These are phyloP conservation scores for Oscheius sp. DNA, from an alignment of 2,888 invertebrate genomes.

Conservation along the genomic window DNA sequence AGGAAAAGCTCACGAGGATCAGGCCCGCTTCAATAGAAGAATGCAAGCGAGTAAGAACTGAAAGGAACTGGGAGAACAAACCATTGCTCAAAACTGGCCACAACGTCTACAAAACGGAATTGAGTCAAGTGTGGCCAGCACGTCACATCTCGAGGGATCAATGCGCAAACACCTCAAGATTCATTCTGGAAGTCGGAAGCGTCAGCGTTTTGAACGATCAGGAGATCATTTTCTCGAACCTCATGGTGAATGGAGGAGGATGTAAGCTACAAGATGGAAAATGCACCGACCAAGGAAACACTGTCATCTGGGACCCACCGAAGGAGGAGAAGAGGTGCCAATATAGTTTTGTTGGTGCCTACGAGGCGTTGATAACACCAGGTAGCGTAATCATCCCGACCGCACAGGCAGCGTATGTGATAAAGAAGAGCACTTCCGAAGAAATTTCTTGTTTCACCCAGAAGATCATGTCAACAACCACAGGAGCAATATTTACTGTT, in stretches of 20 bases:
- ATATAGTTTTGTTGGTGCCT: not conserved
- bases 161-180: not conserved
- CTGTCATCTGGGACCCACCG: conserved; percentile 5
- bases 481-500: too few species aligned
- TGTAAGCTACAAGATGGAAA: not conserved
- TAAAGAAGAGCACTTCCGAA: too few species aligned
- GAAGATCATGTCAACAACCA: too few species aligned
- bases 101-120: conserved; percentile 1
- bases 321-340: not conserved
- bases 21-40: not conserved
- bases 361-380: too few species aligned
- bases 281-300: not conserved
- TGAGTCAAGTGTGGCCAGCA: not conserved
- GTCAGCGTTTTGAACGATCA: not conserved
- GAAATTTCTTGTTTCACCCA: too few species aligned
- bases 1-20: not conserved
- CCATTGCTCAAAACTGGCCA: not conserved
- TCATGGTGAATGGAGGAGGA: not conserved
- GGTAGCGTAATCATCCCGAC: too few species aligned
- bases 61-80: not conserved
- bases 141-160: not conserved
- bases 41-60: not conserved
- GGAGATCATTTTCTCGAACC: not conserved
- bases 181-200: not conserved
- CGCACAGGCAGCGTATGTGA: too few species aligned